Evolutionary conservation across 2,113 vertebrate species (phyloP).

Genomic region (Syngnathus floridae): DNA sequence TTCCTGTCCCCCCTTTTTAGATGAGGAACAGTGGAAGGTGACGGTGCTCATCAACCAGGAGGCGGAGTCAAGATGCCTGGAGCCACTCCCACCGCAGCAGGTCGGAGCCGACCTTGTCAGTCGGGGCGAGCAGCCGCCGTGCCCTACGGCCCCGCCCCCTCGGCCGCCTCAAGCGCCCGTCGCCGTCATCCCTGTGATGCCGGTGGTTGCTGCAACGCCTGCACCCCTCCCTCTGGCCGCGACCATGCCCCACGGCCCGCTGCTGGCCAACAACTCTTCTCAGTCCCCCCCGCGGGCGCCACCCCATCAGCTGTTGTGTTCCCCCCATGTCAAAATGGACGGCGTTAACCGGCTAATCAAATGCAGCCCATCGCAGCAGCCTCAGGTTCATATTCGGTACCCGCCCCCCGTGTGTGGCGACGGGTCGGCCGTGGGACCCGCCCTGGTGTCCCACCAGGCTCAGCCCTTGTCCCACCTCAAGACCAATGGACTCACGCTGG

Average conservation of each 20-base stretch:
- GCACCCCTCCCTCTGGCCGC: conserved; percentile 64
- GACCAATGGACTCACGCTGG: conserved; percentile 71
- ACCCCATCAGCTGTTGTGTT: conserved; percentile 64
- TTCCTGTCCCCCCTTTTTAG: conserved; percentile 52
- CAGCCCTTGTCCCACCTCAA: conserved; percentile 56
- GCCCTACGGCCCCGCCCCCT: conserved; percentile 61
- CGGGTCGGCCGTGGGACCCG: conserved; percentile 72
- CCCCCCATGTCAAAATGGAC: conserved; percentile 70
- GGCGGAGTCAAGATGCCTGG: conserved; percentile 73
- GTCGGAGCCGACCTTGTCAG: conserved; percentile 70
- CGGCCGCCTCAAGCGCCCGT: conserved; percentile 75
- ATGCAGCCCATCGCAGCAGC: conserved; percentile 72
- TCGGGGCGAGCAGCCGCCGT: conserved; percentile 54
- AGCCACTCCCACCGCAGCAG: conserved; percentile 52
- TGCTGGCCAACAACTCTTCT: conserved; percentile 55
- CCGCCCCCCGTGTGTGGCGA: conserved; percentile 75
- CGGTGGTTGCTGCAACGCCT: conserved; percentile 75
- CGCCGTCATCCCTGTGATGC: conserved; percentile 83
- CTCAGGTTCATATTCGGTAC: conserved; percentile 70
- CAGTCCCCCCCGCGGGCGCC: conserved; percentile 61
- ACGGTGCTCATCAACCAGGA: conserved; percentile 74
- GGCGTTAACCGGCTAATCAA: conserved; percentile 59
- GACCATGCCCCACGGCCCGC: conserved; percentile 57
- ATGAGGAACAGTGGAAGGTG: conserved; percentile 79
- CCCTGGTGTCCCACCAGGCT: conserved; percentile 75